Evolutionary conservation across 2,888 invertebrate species (phyloP).

Genomic region (Macrostomum cliftonense): DNA sequence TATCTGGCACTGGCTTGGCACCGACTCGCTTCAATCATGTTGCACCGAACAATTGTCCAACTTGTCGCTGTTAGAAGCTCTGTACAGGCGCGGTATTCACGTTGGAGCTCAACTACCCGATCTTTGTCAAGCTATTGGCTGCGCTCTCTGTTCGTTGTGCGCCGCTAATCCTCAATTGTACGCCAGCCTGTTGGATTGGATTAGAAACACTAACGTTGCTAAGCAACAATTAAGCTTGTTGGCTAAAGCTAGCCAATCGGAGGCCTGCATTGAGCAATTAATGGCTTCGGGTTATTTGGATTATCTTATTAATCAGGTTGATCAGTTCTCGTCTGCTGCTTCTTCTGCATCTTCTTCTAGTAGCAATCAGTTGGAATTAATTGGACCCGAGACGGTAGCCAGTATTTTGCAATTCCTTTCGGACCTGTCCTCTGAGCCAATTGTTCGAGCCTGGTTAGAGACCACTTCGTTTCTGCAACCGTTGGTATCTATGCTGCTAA

Average conservation of each 20-base stretch:
- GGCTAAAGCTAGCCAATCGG: slow-evolving; percentile 40
- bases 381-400: slow-evolving; percentile 27
- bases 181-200: background rate
- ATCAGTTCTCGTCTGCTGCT: background rate
- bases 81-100: no score
- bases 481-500: background rate
- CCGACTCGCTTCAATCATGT: slow-evolving; percentile 36
- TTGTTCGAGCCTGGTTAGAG: slow-evolving; percentile 42
- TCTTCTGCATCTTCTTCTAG: background rate
- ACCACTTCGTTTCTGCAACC: slow-evolving; percentile 31
- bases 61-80: no score
- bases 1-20: slow-evolving; percentile 52
- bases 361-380: slow-evolving; percentile 5
- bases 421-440: slow-evolving; percentile 55
- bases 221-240: background rate
- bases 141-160: slow-evolving; percentile 1
- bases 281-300: slow-evolving; percentile 52
- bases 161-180: background rate
- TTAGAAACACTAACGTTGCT: background rate
- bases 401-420: slow-evolving; percentile 55
- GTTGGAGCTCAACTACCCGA: background rate
- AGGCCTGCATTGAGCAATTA: slow-evolving; percentile 54
- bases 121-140: background rate
- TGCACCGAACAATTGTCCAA: no score
- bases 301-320: background rate